A percentile compares a stretch with the other conserved stretches of the same genome.
These are phyloP conservation scores for Tupiocoris notatus DNA, from an alignment of 2,888 invertebrate genomes.

Conservation along the genomic window DNA sequence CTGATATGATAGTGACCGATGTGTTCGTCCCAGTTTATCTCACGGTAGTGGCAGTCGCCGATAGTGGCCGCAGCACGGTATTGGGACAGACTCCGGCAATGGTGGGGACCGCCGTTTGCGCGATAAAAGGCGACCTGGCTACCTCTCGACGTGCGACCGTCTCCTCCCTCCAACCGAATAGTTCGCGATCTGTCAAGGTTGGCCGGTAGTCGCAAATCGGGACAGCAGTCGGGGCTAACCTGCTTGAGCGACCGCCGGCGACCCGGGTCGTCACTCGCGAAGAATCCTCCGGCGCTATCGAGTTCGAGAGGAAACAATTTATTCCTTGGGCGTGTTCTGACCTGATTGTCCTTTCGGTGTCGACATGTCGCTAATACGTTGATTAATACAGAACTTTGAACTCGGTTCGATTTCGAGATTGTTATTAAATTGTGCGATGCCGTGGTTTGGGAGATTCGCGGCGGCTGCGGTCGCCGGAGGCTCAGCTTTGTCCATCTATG, in stretches of 20 bases:
- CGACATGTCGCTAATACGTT: background rate
- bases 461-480: slow-evolving; percentile 32
- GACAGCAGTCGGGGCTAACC: background rate
- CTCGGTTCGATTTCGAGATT: too few relatives aligned
- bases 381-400: background rate
- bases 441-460: slow-evolving; percentile 32
- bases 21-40: too few relatives aligned
- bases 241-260: background rate
- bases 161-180: background rate
- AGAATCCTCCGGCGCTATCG: too few relatives aligned
- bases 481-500: slow-evolving; percentile 24
- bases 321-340: background rate
- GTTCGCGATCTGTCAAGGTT: background rate
- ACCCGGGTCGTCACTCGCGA: background rate
- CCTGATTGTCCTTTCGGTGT: too few relatives aligned
- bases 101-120: background rate
- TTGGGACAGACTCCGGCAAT: background rate
- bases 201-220: background rate
- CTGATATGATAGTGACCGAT: too few relatives aligned
- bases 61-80: too few relatives aligned
- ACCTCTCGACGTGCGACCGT: background rate
- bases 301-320: background rate
- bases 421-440: slow-evolving; percentile 26
- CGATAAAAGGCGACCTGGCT: background rate
- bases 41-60: too few relatives aligned